A percentile compares a stretch with the other conserved stretches of the same genome.
phyloP scores from a whole-genome alignment of 2,113 vertebrate species.

The Mugil cephalus region DNA sequence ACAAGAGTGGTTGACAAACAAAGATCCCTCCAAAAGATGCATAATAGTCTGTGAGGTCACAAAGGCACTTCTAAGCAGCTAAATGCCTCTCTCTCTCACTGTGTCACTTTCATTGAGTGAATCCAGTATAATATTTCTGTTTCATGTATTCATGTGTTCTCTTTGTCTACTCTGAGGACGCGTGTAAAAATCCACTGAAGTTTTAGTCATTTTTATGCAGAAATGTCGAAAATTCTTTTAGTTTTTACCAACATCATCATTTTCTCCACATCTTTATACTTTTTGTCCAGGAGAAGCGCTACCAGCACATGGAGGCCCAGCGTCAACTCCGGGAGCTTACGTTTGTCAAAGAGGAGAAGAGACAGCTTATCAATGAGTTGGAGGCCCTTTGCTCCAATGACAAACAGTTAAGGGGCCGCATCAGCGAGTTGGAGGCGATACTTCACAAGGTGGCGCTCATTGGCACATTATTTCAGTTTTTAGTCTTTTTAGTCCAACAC shows the following conservation, averaged over 20 bases:
- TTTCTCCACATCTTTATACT: conserved; percentile 1
- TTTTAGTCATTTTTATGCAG: too few species aligned
- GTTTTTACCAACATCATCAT: background rate
- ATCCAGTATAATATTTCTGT: too few species aligned
- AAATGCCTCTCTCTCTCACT: too few species aligned
- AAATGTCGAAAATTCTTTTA: too few species aligned
- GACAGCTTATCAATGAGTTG: conserved; percentile 82
- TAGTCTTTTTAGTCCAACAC: background rate
- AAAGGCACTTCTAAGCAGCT: too few species aligned
- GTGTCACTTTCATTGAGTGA: too few species aligned
- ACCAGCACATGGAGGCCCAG: conserved; percentile 81
- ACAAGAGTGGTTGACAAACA: too few species aligned
- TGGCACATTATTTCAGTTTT: background rate
- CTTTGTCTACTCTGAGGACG: too few species aligned
- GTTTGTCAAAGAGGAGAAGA: conserved; percentile 81
- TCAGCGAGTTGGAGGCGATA: conserved; percentile 84
- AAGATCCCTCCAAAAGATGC: too few species aligned
- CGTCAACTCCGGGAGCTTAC: conserved; percentile 81
- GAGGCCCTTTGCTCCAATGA: conserved; percentile 83
- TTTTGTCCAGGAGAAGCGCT: conserved; percentile 84
- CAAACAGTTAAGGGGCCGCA: conserved; percentile 79
- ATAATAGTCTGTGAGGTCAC: too few species aligned
- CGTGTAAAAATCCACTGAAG: too few species aligned
- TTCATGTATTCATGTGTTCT: too few species aligned
- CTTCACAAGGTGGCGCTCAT: conserved; percentile 85